Evolutionary conservation across 1,140 invertebrate species (phyloP).

Genomic region (Drosophila seguyi): DNA sequence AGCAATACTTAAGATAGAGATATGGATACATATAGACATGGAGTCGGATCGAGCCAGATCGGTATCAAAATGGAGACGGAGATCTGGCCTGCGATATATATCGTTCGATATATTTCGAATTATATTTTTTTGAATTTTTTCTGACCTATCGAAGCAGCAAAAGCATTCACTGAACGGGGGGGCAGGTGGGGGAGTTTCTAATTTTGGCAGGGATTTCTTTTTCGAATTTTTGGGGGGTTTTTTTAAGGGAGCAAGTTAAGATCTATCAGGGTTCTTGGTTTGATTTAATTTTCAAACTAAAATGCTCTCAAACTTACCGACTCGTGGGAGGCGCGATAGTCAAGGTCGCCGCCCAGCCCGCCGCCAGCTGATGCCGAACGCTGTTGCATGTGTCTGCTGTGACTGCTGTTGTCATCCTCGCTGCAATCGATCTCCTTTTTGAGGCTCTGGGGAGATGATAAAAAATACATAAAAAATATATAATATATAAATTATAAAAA

Average conservation of each 20-base stretch:
- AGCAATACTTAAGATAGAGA: slow-evolving; percentile 62
- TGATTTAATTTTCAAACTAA: neutral
- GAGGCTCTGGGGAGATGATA: slow-evolving; percentile 89
- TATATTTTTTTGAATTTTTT: slow-evolving; percentile 4
- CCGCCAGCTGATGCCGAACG: slow-evolving; percentile 88
- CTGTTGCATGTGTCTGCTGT: slow-evolving; percentile 83
- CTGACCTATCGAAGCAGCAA: slow-evolving; percentile 78
- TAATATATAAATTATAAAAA: no score
- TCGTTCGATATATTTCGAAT: slow-evolving; percentile 9
- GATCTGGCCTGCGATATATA: slow-evolving; percentile 30
- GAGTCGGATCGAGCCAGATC: slow-evolving; percentile 54
- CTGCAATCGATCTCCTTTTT: slow-evolving; percentile 95
- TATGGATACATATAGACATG: slow-evolving; percentile 36
- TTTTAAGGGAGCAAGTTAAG: neutral
- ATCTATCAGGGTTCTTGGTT: neutral
- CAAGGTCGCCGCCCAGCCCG: slow-evolving; percentile 91
- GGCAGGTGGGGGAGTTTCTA: slow-evolving; percentile 22
- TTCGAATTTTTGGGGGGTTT: slow-evolving; percentile 8
- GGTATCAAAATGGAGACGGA: slow-evolving; percentile 23
- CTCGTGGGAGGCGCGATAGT: slow-evolving; percentile 92
- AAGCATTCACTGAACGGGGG: slow-evolving; percentile 77
- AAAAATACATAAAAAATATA: no score
- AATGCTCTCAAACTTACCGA: slow-evolving; percentile 88
- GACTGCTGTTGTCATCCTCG: slow-evolving; percentile 89
- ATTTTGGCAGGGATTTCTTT: slow-evolving; percentile 17